Evolutionary conservation across 2,888 invertebrate species (phyloP), one percentile per base, ranked within the genome.

Genomic region (Teinopalpus imperialis): DNA sequence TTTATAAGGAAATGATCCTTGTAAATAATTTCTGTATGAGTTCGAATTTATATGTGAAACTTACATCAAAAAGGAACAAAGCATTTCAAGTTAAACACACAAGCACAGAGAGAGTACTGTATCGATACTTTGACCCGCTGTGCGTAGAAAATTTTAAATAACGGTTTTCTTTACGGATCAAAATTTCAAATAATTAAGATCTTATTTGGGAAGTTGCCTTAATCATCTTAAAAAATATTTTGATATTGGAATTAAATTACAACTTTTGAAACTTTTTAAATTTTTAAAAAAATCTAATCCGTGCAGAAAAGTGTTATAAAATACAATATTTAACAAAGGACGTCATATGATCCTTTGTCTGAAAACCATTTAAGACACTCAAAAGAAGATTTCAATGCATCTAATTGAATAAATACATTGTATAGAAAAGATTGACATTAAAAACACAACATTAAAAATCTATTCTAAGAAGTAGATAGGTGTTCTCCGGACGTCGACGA

Each of bases 61-160:
- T 32, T 41, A 34, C 12, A n/a, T 12, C 4, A 36, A 23, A 9
- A 29, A 27, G 4, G 29, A 44, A 26, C 4, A 49, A 56, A 54
- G 49, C 54, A 54, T 54, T 59, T 59, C 60, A 65, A 61, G 66
- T 59, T 37, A 52, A 52, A 50, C 71, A 71, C 71, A 75, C 71
- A 58, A 57, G 60, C 58, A 61, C 68, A 64, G 70, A 74, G 70
- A 68, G 50, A 74, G 81, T 83, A 85, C 69, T 69, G 79, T 80
- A 78, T 55, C 56, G 71, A 79, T 81, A 87, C 85, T 77, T 80
- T 88, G 41, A 48, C 53, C 67, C 72, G 66, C 71, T 58, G 63
- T 49, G 57, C 43, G 51, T 47, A 37, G 57, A 62, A 56, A 52
- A 26, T 8, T 35, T 34, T 3, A 14, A 20, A 16, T 4, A 6